A percentile compares a stretch with the other conserved stretches of the same genome.
Conservation (phyloP, 2,113 vertebrate genomes). For the Nasalis larvatus region DNA sequence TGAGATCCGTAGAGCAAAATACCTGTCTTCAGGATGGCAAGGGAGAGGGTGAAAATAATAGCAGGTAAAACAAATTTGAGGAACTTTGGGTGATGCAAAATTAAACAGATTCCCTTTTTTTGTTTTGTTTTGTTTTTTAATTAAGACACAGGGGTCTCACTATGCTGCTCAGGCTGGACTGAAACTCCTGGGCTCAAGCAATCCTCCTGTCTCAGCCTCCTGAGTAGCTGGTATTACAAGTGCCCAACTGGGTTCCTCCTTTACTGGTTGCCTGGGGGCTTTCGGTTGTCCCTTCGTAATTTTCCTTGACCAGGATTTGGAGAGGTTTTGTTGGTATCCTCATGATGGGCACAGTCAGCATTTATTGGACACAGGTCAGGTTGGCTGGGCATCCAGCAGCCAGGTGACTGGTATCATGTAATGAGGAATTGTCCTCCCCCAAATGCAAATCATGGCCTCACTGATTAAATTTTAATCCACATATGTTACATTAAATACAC, state of each 20-base stretch:
- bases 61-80: constrained; percentile 24
- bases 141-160: not conserved
- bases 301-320: not conserved
- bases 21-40: not conserved
- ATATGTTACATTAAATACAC: not conserved
- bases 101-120: not conserved
- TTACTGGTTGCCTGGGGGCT: not conserved
- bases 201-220: not conserved
- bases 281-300: not conserved
- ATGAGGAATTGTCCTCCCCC: not conserved
- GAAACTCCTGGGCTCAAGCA: not conserved
- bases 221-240: not conserved
- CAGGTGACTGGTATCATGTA: not conserved
- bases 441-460: not conserved
- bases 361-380: not conserved
- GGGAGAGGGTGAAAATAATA: not conserved
- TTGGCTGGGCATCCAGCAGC: not conserved
- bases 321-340: not conserved
- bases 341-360: not conserved
- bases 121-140: not conserved
- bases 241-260: not conserved
- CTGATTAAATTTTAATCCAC: not conserved
- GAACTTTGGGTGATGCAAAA: not conserved
- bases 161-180: not conserved
- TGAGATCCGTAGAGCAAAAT: not conserved